Evolutionary conservation across 2,113 vertebrate genomes (phyloP), one percentile per base, ranked within the genome.

Genomic region (Dunckerocampus dactyliophorus): DNA sequence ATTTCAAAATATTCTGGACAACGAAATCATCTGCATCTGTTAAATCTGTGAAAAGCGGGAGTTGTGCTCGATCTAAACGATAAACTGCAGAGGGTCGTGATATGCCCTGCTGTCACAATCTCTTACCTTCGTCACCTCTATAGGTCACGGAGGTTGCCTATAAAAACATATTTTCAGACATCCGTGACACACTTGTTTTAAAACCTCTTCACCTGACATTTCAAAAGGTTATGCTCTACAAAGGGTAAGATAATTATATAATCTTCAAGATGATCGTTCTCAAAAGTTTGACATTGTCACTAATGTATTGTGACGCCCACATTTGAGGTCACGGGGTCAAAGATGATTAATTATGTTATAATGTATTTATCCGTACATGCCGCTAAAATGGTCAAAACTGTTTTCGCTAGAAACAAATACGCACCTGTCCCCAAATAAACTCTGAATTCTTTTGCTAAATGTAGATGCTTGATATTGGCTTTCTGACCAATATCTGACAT

Each of bases 181-280:
- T 55, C 72, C 77, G 62, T 74, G 73, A 64, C 72, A 75, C 74
- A 81, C 80, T 85, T 85, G 63, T 77, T 79, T 80, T 69, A 86
- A 80, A 82, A 80, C 62, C 72, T 76, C 60, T 65, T 76, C 65
- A 85, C 75, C 80, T 88, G 83, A 85, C 88, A 85, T 90, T 89
- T 87, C 34, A 53, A 88, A 90, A 88, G 85, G 83, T 88, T 89
- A 85, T 83, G 79, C 76, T 83, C 56, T 22, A 31, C 56, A 89
- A 90, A 88, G 82, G 85, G 72, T 80, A 87, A 77, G 65, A 73
- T 88, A 82, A 87, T 88, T 85, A 88, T 77, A 84, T 74, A 76
- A 82, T 82, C 75, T 75, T 63, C 74, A 73, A 82, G 66, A 28
- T 56, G 11, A 56, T 42, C 19, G 8, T 8, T 72, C 47, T 69